phyloP scores from a whole-genome alignment of 2,888 invertebrate genomes.

The Gasteruption jaculator region DNA sequence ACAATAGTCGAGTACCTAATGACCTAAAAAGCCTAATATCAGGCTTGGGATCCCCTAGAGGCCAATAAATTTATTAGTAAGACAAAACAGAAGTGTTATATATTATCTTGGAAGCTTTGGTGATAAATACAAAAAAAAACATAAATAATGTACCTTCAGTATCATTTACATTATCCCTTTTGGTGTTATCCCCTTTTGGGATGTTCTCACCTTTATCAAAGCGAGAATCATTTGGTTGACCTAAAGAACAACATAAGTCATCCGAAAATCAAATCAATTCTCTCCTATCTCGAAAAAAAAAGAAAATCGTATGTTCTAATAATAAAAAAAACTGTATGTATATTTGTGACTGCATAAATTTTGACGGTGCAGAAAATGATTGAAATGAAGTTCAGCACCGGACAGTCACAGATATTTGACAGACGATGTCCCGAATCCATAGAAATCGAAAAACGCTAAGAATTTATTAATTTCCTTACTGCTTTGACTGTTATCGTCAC shows the following conservation, averaged over 20 bases:
- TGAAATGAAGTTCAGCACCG: constrained; percentile 6
- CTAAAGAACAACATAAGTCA: constrained; percentile 38
- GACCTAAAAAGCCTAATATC: too few species aligned
- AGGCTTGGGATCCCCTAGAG: too few species aligned
- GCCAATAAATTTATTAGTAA: constrained; percentile 21
- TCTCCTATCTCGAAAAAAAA: background rate
- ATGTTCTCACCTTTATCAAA: constrained; percentile 42
- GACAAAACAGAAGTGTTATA: too few species aligned
- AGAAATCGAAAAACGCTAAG: background rate
- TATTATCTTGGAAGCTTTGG: too few species aligned
- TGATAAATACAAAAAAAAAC: constrained; percentile 30
- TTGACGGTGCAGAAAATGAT: constrained; percentile 12
- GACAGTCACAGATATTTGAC: background rate
- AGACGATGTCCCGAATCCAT: constrained; percentile 1
- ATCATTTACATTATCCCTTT: constrained; percentile 45
- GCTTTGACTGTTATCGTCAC: constrained; percentile 43
- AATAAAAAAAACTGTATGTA: constrained; percentile 3
- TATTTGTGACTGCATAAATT: constrained; percentile 14
- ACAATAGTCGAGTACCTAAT: too few species aligned
- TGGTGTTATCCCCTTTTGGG: constrained; percentile 41
- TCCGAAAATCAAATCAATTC: constrained; percentile 20
- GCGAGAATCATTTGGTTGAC: constrained; percentile 45
- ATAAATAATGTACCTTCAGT: constrained; percentile 42
- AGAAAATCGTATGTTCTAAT: constrained; percentile 10
- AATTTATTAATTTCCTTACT: constrained; percentile 34